These are phyloP conservation scores for Sardina pilchardus DNA, from an alignment of 2,113 vertebrate species.

Conservation along the genomic window DNA sequence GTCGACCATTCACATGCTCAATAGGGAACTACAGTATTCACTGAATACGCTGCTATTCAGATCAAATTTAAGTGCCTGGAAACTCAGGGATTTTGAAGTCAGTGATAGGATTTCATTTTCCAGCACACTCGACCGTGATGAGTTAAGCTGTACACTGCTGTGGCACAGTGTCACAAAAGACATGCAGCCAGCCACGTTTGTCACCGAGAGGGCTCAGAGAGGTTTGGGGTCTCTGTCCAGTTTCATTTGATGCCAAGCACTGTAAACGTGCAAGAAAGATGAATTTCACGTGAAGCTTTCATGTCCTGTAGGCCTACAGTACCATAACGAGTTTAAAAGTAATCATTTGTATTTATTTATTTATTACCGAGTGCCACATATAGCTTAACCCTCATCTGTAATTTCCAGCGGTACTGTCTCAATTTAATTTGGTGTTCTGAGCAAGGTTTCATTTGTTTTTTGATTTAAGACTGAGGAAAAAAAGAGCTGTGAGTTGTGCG, in stretches of 20 bases:
- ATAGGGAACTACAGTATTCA: not conserved
- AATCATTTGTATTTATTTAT: conserved; percentile 56
- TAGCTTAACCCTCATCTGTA: not conserved
- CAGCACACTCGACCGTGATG: conserved; percentile 17
- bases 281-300: not conserved
- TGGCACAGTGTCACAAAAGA: not conserved
- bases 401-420: not conserved
- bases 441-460: not conserved
- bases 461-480: not conserved
- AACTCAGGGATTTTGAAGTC: conserved; percentile 60
- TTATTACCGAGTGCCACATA: conserved; percentile 39
- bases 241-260: conserved; percentile 20
- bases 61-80: conserved; percentile 59
- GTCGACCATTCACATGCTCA: not conserved
- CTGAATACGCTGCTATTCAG: not conserved
- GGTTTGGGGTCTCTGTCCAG: not conserved
- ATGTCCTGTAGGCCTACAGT: not conserved
- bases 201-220: not conserved
- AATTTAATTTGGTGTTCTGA: not conserved
- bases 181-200: not conserved
- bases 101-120: conserved; percentile 45
- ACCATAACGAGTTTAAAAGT: not conserved
- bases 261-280: not conserved
- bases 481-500: not conserved
- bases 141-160: conserved; percentile 14